Base-by-base conservation (phyloP, 2,113 vertebrate genomes). In the Morone chrysops region DNA sequence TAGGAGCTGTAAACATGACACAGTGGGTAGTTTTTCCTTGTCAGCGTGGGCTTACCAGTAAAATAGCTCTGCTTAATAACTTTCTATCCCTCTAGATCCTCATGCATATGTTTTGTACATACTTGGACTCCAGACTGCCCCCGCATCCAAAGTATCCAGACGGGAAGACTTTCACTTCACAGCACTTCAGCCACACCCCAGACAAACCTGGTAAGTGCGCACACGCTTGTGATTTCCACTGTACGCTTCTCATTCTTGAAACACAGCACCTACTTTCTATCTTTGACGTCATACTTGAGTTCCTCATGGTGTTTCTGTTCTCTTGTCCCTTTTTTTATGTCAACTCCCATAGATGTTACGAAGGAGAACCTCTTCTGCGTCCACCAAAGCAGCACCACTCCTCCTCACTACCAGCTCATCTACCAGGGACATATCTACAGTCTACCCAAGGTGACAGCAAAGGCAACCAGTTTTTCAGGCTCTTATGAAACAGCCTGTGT, bases 61-160 rank as follows among this genome's bases (percentile, higher is more conserved):
- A 50, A 14, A 70, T 47, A 7, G 38, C 9, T 45, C 11, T 56
- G 12, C 5, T 45, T 60, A 65, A 66, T 70, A 63, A 14, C 18
- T 38, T 3, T 82, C 16, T 63, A 6, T 80, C 20, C 20, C 36
- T 47, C 47, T 84, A 99, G 98, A 96, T 99, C 93, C 93, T 99
- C 41, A 97, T 97, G 97, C 97, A 99, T 18, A 91, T 99, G 41
- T 96, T 99, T 77, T 99, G 98, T 85, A 99, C 98, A 0, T 99
- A 99, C 92, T 94, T 99, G 11, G 98, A 99, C 92, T 98, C 98
- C 80, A 94, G 98, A 87, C 95, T 99, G 12, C 98, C 98, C 0
- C 97, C 97, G 0, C 97, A 99, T 79, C 98, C 98, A 40, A 99
- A 98, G 17, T 99, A 99, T 43, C 98, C 98, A 0, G 97, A 99